Conservation (phyloP, 2,113 vertebrate species). For the Choloepus hoffmanni region DNA sequence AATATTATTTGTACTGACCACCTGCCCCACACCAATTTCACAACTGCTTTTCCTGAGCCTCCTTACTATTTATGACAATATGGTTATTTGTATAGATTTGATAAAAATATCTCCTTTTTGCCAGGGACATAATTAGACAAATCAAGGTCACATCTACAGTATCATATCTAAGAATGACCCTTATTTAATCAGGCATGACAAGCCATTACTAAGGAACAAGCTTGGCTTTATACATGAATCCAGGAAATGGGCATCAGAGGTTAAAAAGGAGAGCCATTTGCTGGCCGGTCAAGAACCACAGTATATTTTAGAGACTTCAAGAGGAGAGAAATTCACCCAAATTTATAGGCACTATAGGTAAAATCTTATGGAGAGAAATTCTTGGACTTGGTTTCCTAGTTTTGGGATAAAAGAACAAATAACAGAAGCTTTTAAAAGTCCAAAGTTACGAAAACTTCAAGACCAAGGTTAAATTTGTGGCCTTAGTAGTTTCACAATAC, state of each 20-base stretch:
- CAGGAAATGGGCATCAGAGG: background rate
- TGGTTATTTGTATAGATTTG: background rate
- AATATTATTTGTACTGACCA: background rate
- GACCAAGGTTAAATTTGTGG: background rate
- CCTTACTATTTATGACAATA: background rate
- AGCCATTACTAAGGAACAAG: background rate
- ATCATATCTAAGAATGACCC: background rate
- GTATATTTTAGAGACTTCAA: background rate
- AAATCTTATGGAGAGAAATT: background rate
- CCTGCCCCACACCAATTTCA: background rate
- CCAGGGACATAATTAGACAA: background rate
- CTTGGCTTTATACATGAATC: background rate
- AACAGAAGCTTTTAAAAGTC: background rate
- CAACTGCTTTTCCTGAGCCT: background rate
- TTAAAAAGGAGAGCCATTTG: background rate
- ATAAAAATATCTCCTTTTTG: background rate
- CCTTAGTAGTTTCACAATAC: background rate
- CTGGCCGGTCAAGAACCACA: background rate
- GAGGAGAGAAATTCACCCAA: background rate
- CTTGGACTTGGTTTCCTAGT: background rate
- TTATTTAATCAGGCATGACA: background rate
- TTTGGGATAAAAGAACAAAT: background rate
- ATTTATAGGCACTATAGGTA: background rate
- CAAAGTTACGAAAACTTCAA: background rate
- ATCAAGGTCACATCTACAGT: background rate